Evolutionary conservation across 2,797 vertebrate species (phyloP).

Genomic region (Crossoptilon crossoptilon): DNA sequence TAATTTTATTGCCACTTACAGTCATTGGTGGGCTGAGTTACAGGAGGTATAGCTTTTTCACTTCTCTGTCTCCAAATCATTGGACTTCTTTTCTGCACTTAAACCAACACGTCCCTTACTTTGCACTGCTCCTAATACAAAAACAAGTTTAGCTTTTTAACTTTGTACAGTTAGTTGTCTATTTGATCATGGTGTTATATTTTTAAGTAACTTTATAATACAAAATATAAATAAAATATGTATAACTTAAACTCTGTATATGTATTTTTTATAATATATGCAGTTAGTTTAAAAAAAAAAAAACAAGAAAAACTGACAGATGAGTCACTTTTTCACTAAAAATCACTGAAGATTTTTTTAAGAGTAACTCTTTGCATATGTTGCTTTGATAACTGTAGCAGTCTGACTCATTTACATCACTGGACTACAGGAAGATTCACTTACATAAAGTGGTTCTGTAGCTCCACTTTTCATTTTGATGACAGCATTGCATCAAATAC

Average conservation of each 20-base stretch:
- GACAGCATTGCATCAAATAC: background rate
- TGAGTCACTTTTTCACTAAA: slow-evolving; percentile 31
- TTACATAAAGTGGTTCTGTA: slow-evolving; percentile 10
- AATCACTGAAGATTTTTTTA: slow-evolving; percentile 1
- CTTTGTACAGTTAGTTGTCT: background rate
- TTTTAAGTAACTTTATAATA: background rate
- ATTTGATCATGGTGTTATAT: background rate
- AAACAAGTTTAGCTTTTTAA: background rate
- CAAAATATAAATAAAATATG: no score
- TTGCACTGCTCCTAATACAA: background rate
- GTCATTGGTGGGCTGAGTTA: background rate
- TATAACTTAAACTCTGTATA: no score
- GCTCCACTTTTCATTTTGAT: background rate
- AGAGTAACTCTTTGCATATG: slow-evolving; percentile 36
- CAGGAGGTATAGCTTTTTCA: background rate
- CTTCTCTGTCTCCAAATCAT: background rate
- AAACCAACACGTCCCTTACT: background rate
- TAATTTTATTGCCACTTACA: background rate
- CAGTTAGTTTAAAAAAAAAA: background rate
- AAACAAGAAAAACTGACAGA: background rate
- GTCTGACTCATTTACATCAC: slow-evolving; percentile 44
- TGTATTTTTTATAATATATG: background rate
- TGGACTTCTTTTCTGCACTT: background rate
- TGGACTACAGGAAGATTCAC: slow-evolving; percentile 45
- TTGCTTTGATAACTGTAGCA: slow-evolving; percentile 46